Percentiles rank a stretch among this genome's conserved stretches.
These are phyloP conservation scores for Bradypus variegatus DNA, from an alignment of 2,797 vertebrate genomes.

Conservation along the genomic window DNA sequence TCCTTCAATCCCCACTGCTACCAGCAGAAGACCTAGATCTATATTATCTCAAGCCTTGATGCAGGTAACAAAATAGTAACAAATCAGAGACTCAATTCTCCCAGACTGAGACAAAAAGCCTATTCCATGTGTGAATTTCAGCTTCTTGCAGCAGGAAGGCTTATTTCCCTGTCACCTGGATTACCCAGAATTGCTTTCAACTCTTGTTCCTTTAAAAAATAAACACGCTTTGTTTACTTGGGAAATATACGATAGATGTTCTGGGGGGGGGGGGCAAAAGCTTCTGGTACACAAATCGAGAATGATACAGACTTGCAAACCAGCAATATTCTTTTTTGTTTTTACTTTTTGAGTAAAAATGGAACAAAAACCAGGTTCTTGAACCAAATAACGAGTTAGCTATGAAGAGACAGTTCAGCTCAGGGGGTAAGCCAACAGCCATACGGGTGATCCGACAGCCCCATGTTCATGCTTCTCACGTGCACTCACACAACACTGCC, in stretches of 20 bases:
- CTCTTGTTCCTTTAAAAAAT: neutral
- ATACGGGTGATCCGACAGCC: neutral
- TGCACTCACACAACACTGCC: neutral
- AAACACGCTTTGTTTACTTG: neutral
- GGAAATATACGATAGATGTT: neutral
- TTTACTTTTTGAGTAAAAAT: neutral
- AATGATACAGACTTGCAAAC: neutral
- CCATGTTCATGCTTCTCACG: constrained; percentile 40
- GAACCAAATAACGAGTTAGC: neutral
- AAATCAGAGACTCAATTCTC: neutral
- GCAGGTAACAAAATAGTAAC: neutral
- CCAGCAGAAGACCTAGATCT: neutral
- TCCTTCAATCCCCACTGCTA: neutral
- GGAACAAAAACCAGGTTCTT: neutral
- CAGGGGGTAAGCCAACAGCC: neutral
- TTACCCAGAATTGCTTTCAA: neutral
- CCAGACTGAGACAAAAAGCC: neutral
- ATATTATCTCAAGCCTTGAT: neutral
- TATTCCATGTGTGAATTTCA: neutral
- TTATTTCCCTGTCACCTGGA: neutral
- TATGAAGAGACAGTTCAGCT: neutral
- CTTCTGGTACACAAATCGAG: neutral
- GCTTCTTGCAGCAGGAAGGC: neutral
- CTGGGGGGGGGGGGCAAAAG: neutral
- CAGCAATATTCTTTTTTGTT: neutral